Evolutionary conservation across 2,797 vertebrate species (phyloP).

Genomic region (Myotis findleyi): DNA sequence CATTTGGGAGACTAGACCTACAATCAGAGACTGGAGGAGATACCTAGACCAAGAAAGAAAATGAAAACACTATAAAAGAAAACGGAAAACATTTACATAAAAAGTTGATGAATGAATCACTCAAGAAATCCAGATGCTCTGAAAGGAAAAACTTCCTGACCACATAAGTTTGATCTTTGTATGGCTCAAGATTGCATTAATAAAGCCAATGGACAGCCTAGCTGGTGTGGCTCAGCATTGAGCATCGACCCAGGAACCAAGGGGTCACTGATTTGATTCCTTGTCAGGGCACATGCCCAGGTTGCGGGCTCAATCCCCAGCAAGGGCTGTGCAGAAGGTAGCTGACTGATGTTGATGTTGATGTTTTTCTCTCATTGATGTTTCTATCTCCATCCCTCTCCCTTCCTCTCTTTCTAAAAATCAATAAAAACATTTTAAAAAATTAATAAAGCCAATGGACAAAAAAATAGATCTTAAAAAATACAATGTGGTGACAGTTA

Average conservation of each 20-base stretch:
- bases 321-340: too few relatives aligned
- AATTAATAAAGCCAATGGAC: not conserved
- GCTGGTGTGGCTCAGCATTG: too few relatives aligned
- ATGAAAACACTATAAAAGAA: not conserved
- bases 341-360: too few relatives aligned
- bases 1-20: not conserved
- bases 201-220: not conserved
- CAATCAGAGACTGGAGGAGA: not conserved
- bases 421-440: too few relatives aligned
- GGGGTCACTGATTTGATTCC: too few relatives aligned
- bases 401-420: too few relatives aligned
- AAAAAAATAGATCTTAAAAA: constrained; percentile 14
- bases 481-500: not conserved
- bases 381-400: too few relatives aligned
- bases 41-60: not conserved
- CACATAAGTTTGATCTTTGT: not conserved
- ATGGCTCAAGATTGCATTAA: not conserved
- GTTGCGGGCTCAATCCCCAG: too few relatives aligned
- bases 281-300: too few relatives aligned
- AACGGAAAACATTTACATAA: not conserved
- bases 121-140: not conserved
- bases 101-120: constrained; percentile 4
- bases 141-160: not conserved
- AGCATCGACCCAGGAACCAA: too few relatives aligned
- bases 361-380: too few relatives aligned